Conservation (phyloP, 2,113 vertebrate genomes). For the Rhombomys opimus region DNA sequence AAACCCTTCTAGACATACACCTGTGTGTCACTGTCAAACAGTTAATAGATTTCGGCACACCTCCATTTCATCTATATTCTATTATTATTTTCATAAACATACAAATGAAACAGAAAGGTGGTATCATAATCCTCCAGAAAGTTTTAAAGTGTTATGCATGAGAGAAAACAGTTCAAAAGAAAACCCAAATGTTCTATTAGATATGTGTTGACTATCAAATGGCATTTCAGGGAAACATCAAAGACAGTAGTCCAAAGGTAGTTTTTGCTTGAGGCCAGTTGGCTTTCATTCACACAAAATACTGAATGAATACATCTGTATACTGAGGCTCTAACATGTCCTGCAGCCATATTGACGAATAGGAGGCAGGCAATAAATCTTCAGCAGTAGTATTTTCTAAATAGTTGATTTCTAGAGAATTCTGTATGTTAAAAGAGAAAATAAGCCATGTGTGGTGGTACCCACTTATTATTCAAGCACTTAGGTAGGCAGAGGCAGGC, state of each 20-base stretch:
- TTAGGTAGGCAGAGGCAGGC: too few species aligned
- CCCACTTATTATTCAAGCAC: too few species aligned
- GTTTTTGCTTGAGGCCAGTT: neutral
- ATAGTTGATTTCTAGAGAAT: conserved; percentile 35
- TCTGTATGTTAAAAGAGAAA: conserved; percentile 6
- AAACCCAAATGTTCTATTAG: conserved; percentile 34
- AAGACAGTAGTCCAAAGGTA: conserved; percentile 8
- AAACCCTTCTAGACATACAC: neutral
- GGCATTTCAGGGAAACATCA: conserved; percentile 19
- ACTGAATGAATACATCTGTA: neutral
- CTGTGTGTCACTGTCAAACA: neutral
- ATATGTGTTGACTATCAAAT: conserved; percentile 13
- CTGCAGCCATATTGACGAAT: neutral
- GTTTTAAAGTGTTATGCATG: conserved; percentile 21
- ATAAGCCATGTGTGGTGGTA: too few species aligned
- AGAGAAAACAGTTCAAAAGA: conserved; percentile 10
- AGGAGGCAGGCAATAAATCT: neutral
- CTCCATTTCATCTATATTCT: neutral
- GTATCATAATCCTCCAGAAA: neutral
- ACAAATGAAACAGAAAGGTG: conserved; percentile 26
- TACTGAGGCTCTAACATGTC: conserved; percentile 18
- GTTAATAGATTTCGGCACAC: neutral
- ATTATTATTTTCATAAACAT: neutral
- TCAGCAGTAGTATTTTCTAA: conserved; percentile 22
- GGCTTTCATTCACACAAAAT: neutral